Evolutionary conservation across 2,797 vertebrate genomes (phyloP), one percentile per base, ranked within the genome.

Genomic region (Halcyon smyrnensis): DNA sequence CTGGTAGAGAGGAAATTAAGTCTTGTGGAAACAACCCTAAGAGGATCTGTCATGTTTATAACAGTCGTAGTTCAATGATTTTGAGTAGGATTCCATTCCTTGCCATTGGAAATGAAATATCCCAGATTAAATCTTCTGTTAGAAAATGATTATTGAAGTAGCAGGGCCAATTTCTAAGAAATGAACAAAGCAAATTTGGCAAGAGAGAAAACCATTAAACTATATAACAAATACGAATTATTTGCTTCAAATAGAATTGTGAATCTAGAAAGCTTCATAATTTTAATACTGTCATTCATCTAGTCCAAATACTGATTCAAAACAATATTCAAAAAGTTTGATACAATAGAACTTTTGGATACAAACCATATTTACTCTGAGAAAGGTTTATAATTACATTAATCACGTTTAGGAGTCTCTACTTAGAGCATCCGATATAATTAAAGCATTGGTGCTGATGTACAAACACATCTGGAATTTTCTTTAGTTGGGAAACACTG

Each of bases 91-190:
- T 91, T 97, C 86, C 24, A 70, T 60, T 95, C 88, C 64, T 87
- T 85, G 75, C 63, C 53, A 64, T 85, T 92, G 83, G 54, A 97
- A 97, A 89, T 71, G 11, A 86, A 92, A 94, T 74, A 95, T 95
- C 93, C 94, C 93, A 94, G 93, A 94, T 97, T 93, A 97, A 96
- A 96, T 88, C 69, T 74, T 95, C 83, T 96, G 81, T 95, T 84
- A 96, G 89, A 97, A 98, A 96, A 96, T 87, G 97, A 97, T 96
- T 97, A 96, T 57, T 75, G 59, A 90, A 75, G 56, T 93, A 97
- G 92, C 68, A 96, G 36, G 30, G 51, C 60, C 45, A 93, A 96
- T 93, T 91, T 96, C 93, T 94, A 67, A 71, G 43, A 94, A 93
- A 97, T 59, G 51, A 97, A 96, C 81, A 96, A 97, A 96, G 89